Base-by-base conservation (phyloP, 2,797 vertebrate genomes). In the Phataginus tricuspis region DNA sequence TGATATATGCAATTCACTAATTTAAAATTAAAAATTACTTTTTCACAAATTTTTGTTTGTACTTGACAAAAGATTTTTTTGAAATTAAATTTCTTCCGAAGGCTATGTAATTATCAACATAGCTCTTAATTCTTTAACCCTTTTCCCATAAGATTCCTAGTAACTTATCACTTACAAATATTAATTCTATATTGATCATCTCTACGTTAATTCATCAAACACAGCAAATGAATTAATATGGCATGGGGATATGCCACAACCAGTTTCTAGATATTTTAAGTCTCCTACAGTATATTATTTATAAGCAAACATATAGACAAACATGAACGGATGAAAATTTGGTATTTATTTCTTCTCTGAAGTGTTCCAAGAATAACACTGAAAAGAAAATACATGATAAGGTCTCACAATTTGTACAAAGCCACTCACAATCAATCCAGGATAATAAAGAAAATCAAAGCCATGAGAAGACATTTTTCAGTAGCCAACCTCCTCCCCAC, bases 381-480 rank as follows among this genome's bases (percentile, higher is more conserved):
- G 18, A 69, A 95, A 92, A 94, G 64, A 92, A 83, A 97, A 95
- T 63, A 53, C 16, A 84, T 61, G 10, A 51, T 64, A 83, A 66
- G 91, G 5, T 42, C 69, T 82, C 71, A 14, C 27, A 79, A 94
- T 87, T 12, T 74, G 18, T 64, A 80, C 7, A 91, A 80, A 91
- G 79, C 21, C n/a, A 69, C 68, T 31, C 84, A 57, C 7, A 74
- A 68, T 63, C 51, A 87, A 90, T 82, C 94, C 16, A 49, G 7
- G 7, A 59, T 83, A 72, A 92, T 23, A 89, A 0, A 88, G n/a
- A 91, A 79, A 83, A 63, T 84, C 53, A 78, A 95, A 89, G 78
- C 77, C 39, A 94, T 9, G 10, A 88, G 31, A 21, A 89, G 83
- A 92, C 39, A 75, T 42, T 82, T 84, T 34, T 93, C 39, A 95